Evolutionary conservation across 2,888 invertebrate genomes (phyloP).

Genomic region (Brenthis hecate): DNA sequence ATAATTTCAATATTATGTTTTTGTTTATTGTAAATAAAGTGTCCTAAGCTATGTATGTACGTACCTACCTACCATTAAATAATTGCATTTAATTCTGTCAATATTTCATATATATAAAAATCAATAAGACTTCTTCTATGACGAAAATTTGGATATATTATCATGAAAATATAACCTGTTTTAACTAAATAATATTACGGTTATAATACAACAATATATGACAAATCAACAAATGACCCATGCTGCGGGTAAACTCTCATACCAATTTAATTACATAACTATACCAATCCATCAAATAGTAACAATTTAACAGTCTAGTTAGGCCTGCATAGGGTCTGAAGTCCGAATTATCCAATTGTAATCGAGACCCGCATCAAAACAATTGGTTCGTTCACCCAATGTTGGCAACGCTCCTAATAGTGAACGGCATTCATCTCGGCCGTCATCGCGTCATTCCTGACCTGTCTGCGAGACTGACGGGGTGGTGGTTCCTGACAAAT

Average conservation of each 20-base stretch:
- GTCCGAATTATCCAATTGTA: conserved; percentile 60
- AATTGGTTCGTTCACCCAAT: conserved; percentile 76
- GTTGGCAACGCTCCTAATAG: conserved; percentile 80
- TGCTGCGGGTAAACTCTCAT: conserved; percentile 10
- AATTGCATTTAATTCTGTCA: too few species aligned
- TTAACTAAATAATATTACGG: too few species aligned
- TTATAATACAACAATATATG: background rate
- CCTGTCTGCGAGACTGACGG: conserved; percentile 73
- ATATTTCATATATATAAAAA: too few species aligned
- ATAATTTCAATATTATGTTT: too few species aligned
- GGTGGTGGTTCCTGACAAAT: conserved; percentile 77
- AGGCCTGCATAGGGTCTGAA: conserved; percentile 35
- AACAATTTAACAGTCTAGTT: conserved; percentile 7
- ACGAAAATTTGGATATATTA: too few species aligned
- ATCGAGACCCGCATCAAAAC: conserved; percentile 77
- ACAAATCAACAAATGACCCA: background rate
- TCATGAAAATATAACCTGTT: too few species aligned
- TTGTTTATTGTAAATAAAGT: too few species aligned
- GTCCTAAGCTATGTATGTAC: too few species aligned
- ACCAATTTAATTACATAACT: conserved; percentile 16
- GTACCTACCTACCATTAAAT: too few species aligned
- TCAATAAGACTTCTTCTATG: too few species aligned
- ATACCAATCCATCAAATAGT: conserved; percentile 20
- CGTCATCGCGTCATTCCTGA: conserved; percentile 78
- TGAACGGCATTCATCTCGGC: conserved; percentile 74